Conservation (phyloP, 2,113 vertebrate genomes). For the Nothobranchius kuhntae region DNA sequence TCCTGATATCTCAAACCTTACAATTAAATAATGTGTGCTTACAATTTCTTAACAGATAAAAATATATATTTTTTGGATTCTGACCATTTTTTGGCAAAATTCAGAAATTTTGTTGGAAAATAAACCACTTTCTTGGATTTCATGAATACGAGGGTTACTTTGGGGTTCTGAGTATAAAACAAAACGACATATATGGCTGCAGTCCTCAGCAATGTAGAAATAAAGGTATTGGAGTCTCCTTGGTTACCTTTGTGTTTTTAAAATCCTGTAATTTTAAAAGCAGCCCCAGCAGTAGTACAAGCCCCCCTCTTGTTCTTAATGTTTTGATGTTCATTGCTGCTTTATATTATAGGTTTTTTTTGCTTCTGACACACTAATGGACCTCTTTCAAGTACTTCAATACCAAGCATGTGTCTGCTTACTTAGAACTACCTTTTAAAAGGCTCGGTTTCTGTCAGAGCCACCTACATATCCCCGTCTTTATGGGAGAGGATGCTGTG, state of each 20-base stretch:
- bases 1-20: too few relatives aligned
- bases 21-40: too few relatives aligned
- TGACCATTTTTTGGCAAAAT: too few relatives aligned
- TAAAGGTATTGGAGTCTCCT: conserved; percentile 2
- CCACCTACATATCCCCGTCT: conserved; percentile 46
- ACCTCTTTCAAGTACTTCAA: conserved; percentile 37
- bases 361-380: conserved; percentile 15
- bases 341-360: conserved; percentile 22
- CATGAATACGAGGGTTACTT: neutral
- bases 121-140: too few relatives aligned
- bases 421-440: conserved; percentile 41
- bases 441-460: conserved; percentile 35
- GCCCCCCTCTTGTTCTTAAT: conserved; percentile 11
- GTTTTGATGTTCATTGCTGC: conserved; percentile 9
- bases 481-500: conserved; percentile 36
- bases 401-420: conserved; percentile 35
- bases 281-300: neutral
- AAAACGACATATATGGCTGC: neutral
- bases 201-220: neutral
- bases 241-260: neutral
- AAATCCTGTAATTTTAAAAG: conserved; percentile 6
- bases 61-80: too few relatives aligned
- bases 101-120: too few relatives aligned
- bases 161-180: neutral
- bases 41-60: too few relatives aligned